Evolutionary conservation across 2,113 vertebrate genomes (phyloP), one percentile per base, ranked within the genome.

Genomic region (Alosa alosa): DNA sequence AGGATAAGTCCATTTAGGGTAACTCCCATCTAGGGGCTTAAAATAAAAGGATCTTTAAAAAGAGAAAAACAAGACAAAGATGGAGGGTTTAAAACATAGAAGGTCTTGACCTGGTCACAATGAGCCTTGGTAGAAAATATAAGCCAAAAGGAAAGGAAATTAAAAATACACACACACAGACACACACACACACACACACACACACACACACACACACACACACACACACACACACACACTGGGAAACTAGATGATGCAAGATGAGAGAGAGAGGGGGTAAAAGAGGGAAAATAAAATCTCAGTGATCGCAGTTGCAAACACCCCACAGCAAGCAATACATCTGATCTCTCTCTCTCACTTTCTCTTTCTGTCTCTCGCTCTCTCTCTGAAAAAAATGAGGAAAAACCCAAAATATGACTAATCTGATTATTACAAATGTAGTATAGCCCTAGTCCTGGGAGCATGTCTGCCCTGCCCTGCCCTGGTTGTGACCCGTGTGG

Each of bases 21-120:
- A 64, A 86, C 88, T 91, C 87, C 85, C 87, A 64, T 89, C 90
- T 89, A 82, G 90, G 89, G 92, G 90, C 93, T 93, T 91, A 93
- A 85, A 87, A 90, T 91, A 88, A 88, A 89, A 92, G 87, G 88
- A 87, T 89, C 57, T 81, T 86, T 89, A 86, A 86, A 91, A 91
- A 86, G 87, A 87, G 91, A 88, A 89, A 86, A 88, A 87, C 92
- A 88, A 89, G 22, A 90, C 83, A 83, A 87, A 88, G 75, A 72
- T 83, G 87, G 87, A 86, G 86, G 87, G 86, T 82, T 91, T 91
- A 91, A 91, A 90, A 88, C 91, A 88, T 88, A 84, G 78, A 75
- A 78, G 88, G 88, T 88, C 92, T 88, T 89, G 82, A 85, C 86
- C 72, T 8, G 47, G 31, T 46, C 18, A 6, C 39, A 83, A 36